phyloP scores from a whole-genome alignment of 2,888 invertebrate species.

The Synanthedon vespiformis region DNA sequence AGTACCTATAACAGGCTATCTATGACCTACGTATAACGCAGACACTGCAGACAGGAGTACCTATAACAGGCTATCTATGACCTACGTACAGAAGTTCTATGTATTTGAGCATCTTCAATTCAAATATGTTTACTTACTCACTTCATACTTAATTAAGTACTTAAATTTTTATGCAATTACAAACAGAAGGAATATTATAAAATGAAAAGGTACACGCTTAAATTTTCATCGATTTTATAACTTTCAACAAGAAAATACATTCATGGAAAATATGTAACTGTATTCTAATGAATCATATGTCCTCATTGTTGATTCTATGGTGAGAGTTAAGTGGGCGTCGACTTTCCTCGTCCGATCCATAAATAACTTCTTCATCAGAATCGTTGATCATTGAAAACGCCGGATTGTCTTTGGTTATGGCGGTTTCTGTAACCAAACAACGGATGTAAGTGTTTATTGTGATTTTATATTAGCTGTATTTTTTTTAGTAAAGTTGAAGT shows the following conservation, averaged over 20 bases:
- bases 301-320: slow-evolving; percentile 73
- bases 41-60: too few species aligned
- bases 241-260: slow-evolving; percentile 43
- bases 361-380: slow-evolving; percentile 96
- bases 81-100: too few species aligned
- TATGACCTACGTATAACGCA: too few species aligned
- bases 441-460: too few species aligned
- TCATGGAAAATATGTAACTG: slow-evolving; percentile 7
- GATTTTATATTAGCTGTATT: too few species aligned
- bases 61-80: too few species aligned
- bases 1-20: too few species aligned
- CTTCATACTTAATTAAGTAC: background rate
- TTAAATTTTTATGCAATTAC: background rate
- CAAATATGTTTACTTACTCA: too few species aligned
- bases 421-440: slow-evolving; percentile 75
- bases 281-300: slow-evolving; percentile 40
- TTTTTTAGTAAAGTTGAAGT: too few species aligned
- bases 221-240: slow-evolving; percentile 14
- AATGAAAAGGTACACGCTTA: background rate
- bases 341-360: slow-evolving; percentile 91
- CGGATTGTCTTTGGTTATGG: slow-evolving; percentile 96
- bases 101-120: too few species aligned
- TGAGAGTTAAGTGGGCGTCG: slow-evolving; percentile 82
- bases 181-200: background rate
- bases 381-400: slow-evolving; percentile 99